A percentile compares a stretch with the other conserved stretches of the same genome.
Evolutionary conservation across 2,888 invertebrate species (phyloP).

Genomic region (Hirudinaria manillensis): DNA sequence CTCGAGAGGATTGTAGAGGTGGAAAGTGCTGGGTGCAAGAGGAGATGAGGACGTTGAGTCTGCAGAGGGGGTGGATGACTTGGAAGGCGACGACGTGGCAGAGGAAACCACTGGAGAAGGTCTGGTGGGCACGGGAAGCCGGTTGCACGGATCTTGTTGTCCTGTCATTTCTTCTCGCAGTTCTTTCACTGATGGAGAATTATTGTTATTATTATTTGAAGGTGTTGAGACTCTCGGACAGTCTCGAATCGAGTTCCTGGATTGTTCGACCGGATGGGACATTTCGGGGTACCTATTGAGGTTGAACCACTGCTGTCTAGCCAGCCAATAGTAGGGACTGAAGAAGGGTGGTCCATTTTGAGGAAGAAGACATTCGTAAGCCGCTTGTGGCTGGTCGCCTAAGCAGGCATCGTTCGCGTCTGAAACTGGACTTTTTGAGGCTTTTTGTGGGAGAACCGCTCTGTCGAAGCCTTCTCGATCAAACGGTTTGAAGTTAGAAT

Average conservation of each 20-base stretch:
- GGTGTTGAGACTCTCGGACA: background rate
- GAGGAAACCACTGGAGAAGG: background rate
- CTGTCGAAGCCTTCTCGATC: no score
- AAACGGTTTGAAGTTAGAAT: no score
- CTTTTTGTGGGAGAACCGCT: no score
- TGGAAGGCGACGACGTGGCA: background rate
- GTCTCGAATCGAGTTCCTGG: background rate
- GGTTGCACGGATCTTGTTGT: background rate
- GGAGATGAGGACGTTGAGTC: constrained; percentile 12
- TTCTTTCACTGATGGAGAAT: background rate
- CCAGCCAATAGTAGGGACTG: constrained; percentile 15
- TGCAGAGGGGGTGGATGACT: constrained; percentile 5
- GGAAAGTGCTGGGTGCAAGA: background rate
- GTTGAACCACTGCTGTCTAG: background rate
- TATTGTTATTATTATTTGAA: background rate
- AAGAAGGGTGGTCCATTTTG: background rate
- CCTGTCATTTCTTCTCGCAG: background rate
- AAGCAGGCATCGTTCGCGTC: no score
- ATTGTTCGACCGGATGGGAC: background rate
- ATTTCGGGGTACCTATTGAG: background rate
- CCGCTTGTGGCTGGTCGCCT: no score
- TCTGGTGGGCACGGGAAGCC: background rate
- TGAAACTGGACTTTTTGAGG: no score
- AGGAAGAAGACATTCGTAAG: background rate
- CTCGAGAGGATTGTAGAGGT: constrained; percentile 22